These are phyloP conservation scores for Frankliniella intonsa DNA, from an alignment of 2,888 invertebrate species.

Conservation along the genomic window DNA sequence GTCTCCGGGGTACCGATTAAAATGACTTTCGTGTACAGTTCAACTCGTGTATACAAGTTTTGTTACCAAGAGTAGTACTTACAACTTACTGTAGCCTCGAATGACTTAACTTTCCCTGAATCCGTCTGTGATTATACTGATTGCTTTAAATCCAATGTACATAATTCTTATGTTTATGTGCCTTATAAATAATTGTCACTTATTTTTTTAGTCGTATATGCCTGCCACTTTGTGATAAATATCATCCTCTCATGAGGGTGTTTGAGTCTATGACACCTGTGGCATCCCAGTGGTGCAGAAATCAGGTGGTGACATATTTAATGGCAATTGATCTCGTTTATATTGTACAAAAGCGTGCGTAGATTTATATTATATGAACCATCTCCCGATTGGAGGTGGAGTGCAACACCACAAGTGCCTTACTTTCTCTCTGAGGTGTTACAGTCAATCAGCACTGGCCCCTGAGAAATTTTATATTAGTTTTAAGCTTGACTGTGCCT, in stretches of 20 bases:
- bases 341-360: slow-evolving; percentile 3
- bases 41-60: not conserved
- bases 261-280: too few relatives aligned
- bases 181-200: not conserved
- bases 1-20: too few relatives aligned
- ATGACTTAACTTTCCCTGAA: not conserved
- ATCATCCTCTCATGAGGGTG: not conserved
- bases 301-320: not conserved
- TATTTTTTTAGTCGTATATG: not conserved
- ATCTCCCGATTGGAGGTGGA: not conserved
- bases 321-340: not conserved
- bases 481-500: not conserved
- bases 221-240: not conserved
- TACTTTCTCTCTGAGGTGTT: not conserved
- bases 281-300: too few relatives aligned
- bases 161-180: not conserved
- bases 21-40: too few relatives aligned
- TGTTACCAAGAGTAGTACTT: too few relatives aligned
- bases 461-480: not conserved
- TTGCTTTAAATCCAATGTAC: not conserved
- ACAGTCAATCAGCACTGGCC: not conserved
- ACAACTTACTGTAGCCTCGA: not conserved
- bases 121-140: not conserved
- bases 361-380: not conserved
- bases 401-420: slow-evolving; percentile 4